Evolutionary conservation across 2,888 invertebrate genomes (phyloP).

Genomic region (Eristalinus sepulchralis): DNA sequence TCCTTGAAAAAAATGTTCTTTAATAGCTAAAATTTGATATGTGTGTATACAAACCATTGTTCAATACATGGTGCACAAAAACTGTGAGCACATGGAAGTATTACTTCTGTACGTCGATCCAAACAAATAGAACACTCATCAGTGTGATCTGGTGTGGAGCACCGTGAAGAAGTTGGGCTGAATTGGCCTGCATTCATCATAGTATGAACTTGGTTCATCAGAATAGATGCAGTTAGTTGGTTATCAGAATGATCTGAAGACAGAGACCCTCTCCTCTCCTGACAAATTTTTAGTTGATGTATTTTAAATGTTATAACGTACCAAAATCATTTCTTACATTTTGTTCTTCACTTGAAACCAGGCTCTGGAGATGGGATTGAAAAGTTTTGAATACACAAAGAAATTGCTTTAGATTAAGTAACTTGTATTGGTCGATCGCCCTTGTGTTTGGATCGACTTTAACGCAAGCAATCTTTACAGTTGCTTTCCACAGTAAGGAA

Average conservation of each 20-base stretch:
- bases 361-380: conserved; percentile 81
- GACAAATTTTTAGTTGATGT: not conserved
- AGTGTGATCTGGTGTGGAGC: conserved; percentile 76
- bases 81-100: conserved; percentile 86
- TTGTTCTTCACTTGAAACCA: conserved; percentile 76
- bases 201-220: conserved; percentile 79
- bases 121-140: conserved; percentile 88
- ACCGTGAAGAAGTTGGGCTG: conserved; percentile 72
- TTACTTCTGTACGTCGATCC: conserved; percentile 86
- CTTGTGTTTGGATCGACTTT: conserved; percentile 83
- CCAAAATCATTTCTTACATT: conserved; percentile 72
- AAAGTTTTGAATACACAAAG: conserved; percentile 84
- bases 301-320: not conserved
- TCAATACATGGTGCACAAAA: conserved; percentile 88
- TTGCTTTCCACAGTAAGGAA: conserved; percentile 86
- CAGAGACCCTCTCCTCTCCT: conserved; percentile 56
- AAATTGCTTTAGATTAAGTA: conserved; percentile 85
- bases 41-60: conserved; percentile 83
- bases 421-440: conserved; percentile 83
- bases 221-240: conserved; percentile 78
- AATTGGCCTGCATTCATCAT: conserved; percentile 70
- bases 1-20: conserved; percentile 81
- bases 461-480: conserved; percentile 85
- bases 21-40: not conserved
- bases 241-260: conserved; percentile 41